Conservation (phyloP, 2,888 invertebrate genomes). For the Drosophila falleni region DNA sequence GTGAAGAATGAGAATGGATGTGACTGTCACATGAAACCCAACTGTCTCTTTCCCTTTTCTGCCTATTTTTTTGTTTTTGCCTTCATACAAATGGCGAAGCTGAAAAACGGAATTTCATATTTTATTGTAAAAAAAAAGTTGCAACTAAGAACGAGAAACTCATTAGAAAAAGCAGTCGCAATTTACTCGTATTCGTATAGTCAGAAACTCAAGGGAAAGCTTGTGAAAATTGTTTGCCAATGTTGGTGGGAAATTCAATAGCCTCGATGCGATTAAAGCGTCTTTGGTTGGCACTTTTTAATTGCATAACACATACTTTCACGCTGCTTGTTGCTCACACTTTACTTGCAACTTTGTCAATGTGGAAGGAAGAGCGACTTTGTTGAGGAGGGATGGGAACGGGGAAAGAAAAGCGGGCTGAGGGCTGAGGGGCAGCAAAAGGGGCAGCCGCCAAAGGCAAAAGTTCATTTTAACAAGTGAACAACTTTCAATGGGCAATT, state of each 20-base stretch:
- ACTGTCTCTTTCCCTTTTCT: background rate
- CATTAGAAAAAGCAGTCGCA: slow-evolving; percentile 36
- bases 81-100: slow-evolving; percentile 2
- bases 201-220: slow-evolving; percentile 11
- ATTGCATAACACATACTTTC: slow-evolving; percentile 74
- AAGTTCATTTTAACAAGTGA: slow-evolving; percentile 80
- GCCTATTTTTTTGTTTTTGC: too few species aligned
- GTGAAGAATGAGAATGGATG: background rate
- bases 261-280: slow-evolving; percentile 52
- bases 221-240: slow-evolving; percentile 25
- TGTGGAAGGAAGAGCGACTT: too few species aligned
- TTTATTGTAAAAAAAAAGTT: slow-evolving; percentile 2
- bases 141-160: slow-evolving; percentile 35
- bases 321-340: slow-evolving; percentile 67
- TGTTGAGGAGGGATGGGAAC: too few species aligned
- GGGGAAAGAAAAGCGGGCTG: background rate
- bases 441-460: slow-evolving; percentile 56
- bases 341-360: slow-evolving; percentile 49
- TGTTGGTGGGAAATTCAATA: slow-evolving; percentile 46
- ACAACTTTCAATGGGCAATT: slow-evolving; percentile 80
- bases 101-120: slow-evolving; percentile 4
- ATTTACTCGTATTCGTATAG: background rate
- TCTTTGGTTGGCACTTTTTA: slow-evolving; percentile 56
- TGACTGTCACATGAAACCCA: slow-evolving; percentile 18
- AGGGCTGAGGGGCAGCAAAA: slow-evolving; percentile 12